Evolutionary conservation across 2,797 vertebrate species (phyloP).

Genomic region (Mus minutoides): DNA sequence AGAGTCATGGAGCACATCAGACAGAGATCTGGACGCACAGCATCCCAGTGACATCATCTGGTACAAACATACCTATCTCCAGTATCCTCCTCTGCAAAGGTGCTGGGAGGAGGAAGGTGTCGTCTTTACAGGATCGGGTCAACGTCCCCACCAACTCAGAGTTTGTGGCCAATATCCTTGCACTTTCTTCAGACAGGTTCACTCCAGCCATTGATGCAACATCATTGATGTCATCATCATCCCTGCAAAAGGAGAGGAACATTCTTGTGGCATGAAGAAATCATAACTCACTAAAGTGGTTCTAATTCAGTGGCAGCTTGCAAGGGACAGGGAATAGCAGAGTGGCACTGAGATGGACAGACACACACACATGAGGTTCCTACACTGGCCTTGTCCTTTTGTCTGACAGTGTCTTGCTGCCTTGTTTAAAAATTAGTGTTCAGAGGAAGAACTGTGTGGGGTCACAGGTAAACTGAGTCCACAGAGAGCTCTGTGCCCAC

Average conservation of each 20-base stretch:
- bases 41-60: accelerated
- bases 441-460: background rate
- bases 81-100: conserved; percentile 92
- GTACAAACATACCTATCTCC: conserved; percentile 91
- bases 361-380: background rate
- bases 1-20: accelerated
- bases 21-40: accelerated
- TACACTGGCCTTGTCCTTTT: background rate
- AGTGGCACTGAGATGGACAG: background rate
- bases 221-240: conserved; percentile 97
- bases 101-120: conserved; percentile 93
- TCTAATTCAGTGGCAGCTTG: background rate
- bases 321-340: too few relatives aligned
- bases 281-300: background rate
- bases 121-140: conserved; percentile 96
- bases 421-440: background rate
- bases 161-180: conserved; percentile 95
- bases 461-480: accelerated
- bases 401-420: background rate
- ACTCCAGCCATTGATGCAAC: conserved; percentile 98
- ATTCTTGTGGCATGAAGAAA: accelerated
- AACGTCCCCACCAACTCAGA: conserved; percentile 95
- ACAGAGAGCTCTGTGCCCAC: accelerated
- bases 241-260: conserved; percentile 86
- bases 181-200: conserved; percentile 96